Evolutionary conservation across 2,888 invertebrate genomes (phyloP).

Genomic region (Lottia scabra): DNA sequence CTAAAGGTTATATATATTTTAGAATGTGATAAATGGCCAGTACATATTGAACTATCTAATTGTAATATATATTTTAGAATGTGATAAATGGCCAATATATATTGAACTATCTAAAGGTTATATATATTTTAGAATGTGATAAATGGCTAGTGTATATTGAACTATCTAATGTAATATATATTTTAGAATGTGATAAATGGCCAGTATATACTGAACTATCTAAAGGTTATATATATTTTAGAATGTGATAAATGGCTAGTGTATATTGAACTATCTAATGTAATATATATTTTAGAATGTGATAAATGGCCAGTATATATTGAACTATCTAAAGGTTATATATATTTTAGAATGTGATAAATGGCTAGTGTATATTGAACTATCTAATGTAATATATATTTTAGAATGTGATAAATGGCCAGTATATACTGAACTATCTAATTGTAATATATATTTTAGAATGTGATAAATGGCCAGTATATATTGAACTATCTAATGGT

Average conservation of each 20-base stretch:
- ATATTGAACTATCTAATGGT: conserved; percentile 81
- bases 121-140: conserved; percentile 83
- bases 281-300: conserved; percentile 76
- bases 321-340: conserved; percentile 79
- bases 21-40: conserved; percentile 76
- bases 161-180: conserved; percentile 79
- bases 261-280: conserved; percentile 83
- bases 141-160: conserved; percentile 87
- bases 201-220: conserved; percentile 81
- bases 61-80: conserved; percentile 78
- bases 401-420: conserved; percentile 77
- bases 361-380: conserved; percentile 86
- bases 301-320: conserved; percentile 78
- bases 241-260: conserved; percentile 92
- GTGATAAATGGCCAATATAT: conserved; percentile 76
- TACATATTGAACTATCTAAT: conserved; percentile 81
- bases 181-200: conserved; percentile 75
- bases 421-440: conserved; percentile 80
- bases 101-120: conserved; percentile 81
- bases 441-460: conserved; percentile 72
- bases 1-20: conserved; percentile 78
- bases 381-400: conserved; percentile 79
- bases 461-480: conserved; percentile 75
- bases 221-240: conserved; percentile 79
- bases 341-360: conserved; percentile 84